These are phyloP conservation scores for Mylabris sibirica DNA, from an alignment of 2,888 invertebrate genomes.

Conservation along the genomic window DNA sequence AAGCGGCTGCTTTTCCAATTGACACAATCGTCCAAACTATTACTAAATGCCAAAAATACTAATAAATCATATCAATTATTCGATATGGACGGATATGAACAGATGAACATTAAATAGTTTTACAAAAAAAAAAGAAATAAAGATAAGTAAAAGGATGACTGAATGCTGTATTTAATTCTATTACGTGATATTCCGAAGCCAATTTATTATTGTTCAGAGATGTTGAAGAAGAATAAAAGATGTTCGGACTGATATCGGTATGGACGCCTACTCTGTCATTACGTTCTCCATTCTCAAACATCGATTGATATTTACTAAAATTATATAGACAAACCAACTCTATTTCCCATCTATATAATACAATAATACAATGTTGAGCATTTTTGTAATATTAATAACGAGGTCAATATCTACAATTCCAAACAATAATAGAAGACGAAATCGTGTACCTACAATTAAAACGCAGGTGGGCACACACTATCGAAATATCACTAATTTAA, in stretches of 20 bases:
- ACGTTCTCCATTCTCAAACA: slow-evolving; percentile 42
- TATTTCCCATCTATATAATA: slow-evolving; percentile 36
- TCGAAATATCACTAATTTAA: not conserved
- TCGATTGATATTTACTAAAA: slow-evolving; percentile 55
- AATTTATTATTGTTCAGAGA: slow-evolving; percentile 60
- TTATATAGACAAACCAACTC: slow-evolving; percentile 51
- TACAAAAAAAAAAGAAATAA: slow-evolving; percentile 44
- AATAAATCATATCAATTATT: not conserved
- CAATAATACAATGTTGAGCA: slow-evolving; percentile 28
- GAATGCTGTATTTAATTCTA: slow-evolving; percentile 62
- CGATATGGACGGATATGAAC: slow-evolving; percentile 47
- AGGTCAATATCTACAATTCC: not conserved
- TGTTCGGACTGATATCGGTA: slow-evolving; percentile 46
- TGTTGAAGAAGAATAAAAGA: slow-evolving; percentile 31
- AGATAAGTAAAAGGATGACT: slow-evolving; percentile 63
- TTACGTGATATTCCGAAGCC: slow-evolving; percentile 61
- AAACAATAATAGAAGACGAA: not conserved
- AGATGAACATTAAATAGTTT: slow-evolving; percentile 60
- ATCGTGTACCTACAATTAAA: slow-evolving; percentile 11
- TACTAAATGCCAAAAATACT: not conserved
- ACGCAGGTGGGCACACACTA: slow-evolving; percentile 1
- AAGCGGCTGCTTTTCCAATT: slow-evolving; percentile 58
- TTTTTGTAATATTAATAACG: slow-evolving; percentile 27
- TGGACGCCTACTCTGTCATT: slow-evolving; percentile 51
- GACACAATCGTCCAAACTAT: slow-evolving; percentile 49